Evolutionary conservation across 2,888 invertebrate species (phyloP), one percentile per base, ranked within the genome.

Genomic region (Eupeodes luniger): DNA sequence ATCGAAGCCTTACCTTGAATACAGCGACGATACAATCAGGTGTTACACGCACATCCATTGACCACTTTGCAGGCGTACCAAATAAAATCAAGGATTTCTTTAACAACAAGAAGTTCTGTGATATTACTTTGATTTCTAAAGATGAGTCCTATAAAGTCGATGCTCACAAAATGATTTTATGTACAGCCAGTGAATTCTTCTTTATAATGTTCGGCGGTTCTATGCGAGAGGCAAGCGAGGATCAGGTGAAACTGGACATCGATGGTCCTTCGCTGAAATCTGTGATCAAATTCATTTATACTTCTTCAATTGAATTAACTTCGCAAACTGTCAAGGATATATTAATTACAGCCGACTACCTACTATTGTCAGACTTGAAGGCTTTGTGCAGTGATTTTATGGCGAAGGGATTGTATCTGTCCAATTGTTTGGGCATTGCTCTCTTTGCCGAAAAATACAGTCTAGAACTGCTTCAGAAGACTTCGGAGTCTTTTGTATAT

Each of bases 171-270:
- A 12, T 76, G 49, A 7, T 81, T 47, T n/a, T 81, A 44, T 40
- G 76, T 12, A 69, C 81, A n/a, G 4, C 76, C 2, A 81, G 81
- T 44, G 61, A 76, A 12, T 76, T 69, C 40, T 81, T 81, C 16
- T 11, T 27, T n/a, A 47, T 12, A 16, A 81, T 81, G 76, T 81
- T 81, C 16, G 14, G 53, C 10, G 57, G 55, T 14, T 55, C 57
- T 27, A 57, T 72, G 70, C 19, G 27, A 5, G 69, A 67, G 7
- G 51, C 69, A 9, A 5, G n/a, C 1, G 61, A 69, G 49, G 51
- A 69, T 7, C 27, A 69, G 5, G 76, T 76, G 1, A 34, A 44
- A 19, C 16, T 81, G 6, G 5, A 69, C 10, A 47, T 76, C 7
- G 69, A 76, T 61, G 76, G 76, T 12, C 11, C 51, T 0, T n/a